A percentile compares a stretch with the other conserved stretches of the same genome.
Conservation (phyloP, 1,140 invertebrate species). For the roundworm (Caenorhabditis elegans) region DNA sequence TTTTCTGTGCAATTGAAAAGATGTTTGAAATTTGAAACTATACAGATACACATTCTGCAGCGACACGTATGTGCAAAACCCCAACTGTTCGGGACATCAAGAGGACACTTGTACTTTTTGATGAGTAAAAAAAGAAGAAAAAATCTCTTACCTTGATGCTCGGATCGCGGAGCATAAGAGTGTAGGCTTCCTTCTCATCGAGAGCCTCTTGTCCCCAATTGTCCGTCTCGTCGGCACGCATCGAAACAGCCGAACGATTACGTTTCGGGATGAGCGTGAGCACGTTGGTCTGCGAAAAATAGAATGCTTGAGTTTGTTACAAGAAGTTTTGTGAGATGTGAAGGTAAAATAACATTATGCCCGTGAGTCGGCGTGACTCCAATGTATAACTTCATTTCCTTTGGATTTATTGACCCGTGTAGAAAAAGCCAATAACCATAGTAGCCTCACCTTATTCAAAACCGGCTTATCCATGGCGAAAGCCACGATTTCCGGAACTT, state of each 20-base stretch:
- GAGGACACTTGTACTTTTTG: not conserved
- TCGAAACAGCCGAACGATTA: conserved; percentile 55
- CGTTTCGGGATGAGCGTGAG: conserved; percentile 50
- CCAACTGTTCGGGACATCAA: no score
- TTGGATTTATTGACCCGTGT: not conserved
- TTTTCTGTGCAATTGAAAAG: not conserved
- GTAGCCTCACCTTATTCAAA: not conserved
- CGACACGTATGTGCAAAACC: not conserved
- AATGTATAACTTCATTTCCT: no score
- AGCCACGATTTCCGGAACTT: not conserved
- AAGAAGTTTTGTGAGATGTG: not conserved
- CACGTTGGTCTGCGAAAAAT: conserved; percentile 22
- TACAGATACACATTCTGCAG: not conserved
- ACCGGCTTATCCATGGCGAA: not conserved
- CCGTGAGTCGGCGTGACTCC: no score
- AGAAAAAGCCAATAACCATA: no score
- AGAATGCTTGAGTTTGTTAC: no score
- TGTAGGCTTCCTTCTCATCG: conserved; percentile 54
- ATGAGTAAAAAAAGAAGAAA: not conserved
- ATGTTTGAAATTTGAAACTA: not conserved
- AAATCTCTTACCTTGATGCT: conserved; percentile 49
- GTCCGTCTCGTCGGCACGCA: conserved; percentile 59
- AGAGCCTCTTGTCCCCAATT: conserved; percentile 57
- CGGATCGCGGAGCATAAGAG: conserved; percentile 50
- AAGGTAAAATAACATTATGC: not conserved